A percentile compares a stretch with the other conserved stretches of the same genome.
These are phyloP conservation scores for Bombycilla garrulus DNA, from an alignment of 2,113 vertebrate species.

Conservation along the genomic window DNA sequence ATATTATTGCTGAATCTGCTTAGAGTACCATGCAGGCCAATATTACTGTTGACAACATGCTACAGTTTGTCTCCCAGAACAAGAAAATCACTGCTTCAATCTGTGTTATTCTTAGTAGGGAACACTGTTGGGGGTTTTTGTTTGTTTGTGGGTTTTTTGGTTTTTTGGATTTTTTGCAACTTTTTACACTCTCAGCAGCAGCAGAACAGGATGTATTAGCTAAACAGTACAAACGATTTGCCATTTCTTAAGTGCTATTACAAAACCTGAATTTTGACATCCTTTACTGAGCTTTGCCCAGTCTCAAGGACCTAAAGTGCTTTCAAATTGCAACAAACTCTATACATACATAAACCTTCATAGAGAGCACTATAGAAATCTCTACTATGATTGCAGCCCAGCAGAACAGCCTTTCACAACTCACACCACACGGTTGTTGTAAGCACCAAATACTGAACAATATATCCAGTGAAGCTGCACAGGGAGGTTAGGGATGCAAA, in stretches of 20 bases:
- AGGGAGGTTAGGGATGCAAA: neutral
- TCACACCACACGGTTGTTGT: neutral
- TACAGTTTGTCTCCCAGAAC: conserved; percentile 14
- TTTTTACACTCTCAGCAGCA: conserved; percentile 23
- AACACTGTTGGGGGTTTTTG: neutral
- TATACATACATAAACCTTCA: neutral
- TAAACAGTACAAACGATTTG: conserved; percentile 28
- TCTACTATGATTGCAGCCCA: neutral
- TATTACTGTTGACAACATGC: conserved; percentile 49
- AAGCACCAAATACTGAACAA: neutral
- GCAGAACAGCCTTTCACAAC: neutral
- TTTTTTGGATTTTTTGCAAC: conserved; percentile 43
- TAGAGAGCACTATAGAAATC: neutral
- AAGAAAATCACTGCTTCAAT: conserved; percentile 59
- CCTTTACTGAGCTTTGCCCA: neutral
- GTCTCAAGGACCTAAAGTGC: neutral
- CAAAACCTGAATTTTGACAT: conserved; percentile 43
- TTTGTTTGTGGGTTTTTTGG: too few relatives aligned
- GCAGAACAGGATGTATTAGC: conserved; percentile 32
- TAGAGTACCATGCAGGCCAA: neutral
- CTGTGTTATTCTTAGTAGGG: conserved; percentile 30
- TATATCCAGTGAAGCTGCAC: neutral
- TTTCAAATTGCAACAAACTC: neutral
- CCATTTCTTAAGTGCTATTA: neutral
- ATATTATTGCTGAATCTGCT: neutral